Base-by-base conservation (phyloP, 1,140 invertebrate species). In the Lepidotrigona ventralis region DNA sequence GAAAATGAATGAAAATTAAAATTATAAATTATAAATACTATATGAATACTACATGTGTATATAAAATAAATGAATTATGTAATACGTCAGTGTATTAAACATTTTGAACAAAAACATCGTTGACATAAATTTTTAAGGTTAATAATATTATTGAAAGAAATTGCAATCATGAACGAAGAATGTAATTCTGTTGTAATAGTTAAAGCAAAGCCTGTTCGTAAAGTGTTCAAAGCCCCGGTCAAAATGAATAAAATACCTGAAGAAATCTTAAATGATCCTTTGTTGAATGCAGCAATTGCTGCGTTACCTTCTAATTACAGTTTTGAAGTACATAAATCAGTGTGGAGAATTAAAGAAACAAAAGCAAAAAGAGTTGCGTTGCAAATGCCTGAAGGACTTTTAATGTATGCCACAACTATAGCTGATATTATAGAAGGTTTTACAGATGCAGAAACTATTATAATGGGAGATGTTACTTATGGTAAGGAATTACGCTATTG, bases 381-480 rank as follows among this genome's bases (percentile, higher is more conserved):
- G 19, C 99, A 99, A 95, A 97, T 99, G 95, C 99, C 99, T 3
- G 99, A 99, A 96, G 99, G 97, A 83, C 87, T 98, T 29, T 94
- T 99, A 58, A 95, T 99, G 93, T 99, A 98, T 95, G 96, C 99
- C 0, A 98, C 98, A 88, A 97, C 97, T 56, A 97, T 99, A 86
- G 96, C 97, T 78, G 98, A 99, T 93, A 99, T 99, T 82, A 97
- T 99, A 81, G 97, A 98, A 94, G 96, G 97, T 75, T 99, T 99
- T 92, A 99, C 98, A 21, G 96, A 96, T 70, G 98, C 97, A 51
- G 98, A 99, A 83, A 97, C 97, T n/a, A 95, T 99, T 23, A 99
- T 99, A 84, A 98, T 99, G 98, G 99, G 98, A 21, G 99, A 99
- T 95, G 98, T 99, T 1, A 99, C 98, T 5, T 99, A 99, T 94